phyloP scores from a whole-genome alignment of 2,888 invertebrate genomes.

The Leptopilina syphax region DNA sequence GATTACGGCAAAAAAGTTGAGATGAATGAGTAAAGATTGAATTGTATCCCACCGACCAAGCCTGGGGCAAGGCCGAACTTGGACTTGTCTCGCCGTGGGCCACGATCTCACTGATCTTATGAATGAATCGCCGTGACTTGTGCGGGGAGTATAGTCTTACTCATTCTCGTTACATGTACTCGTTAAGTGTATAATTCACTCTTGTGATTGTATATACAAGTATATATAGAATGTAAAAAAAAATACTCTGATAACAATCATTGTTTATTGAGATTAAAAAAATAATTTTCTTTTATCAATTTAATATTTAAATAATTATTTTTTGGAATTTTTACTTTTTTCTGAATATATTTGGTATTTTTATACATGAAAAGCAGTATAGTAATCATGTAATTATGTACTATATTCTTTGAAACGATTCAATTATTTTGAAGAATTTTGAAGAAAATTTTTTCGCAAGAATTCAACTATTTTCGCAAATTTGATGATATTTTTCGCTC shows the following conservation, averaged over 20 bases:
- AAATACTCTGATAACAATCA: background rate
- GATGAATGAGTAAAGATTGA: conserved; percentile 31
- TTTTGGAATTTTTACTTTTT: background rate
- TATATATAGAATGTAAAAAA: conserved; percentile 35
- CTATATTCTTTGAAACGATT: too few species aligned
- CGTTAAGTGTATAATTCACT: conserved; percentile 12
- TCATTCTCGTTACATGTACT: conserved; percentile 43
- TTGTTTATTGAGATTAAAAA: background rate
- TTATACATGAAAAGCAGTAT: too few species aligned
- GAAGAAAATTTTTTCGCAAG: too few species aligned
- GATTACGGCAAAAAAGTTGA: background rate
- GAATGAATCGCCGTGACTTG: conserved; percentile 69
- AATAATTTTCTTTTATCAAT: conserved; percentile 30
- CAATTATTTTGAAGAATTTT: too few species aligned
- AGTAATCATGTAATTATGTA: too few species aligned
- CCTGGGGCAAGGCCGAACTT: conserved; percentile 72
- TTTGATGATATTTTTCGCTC: too few species aligned
- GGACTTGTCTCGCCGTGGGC: conserved; percentile 71
- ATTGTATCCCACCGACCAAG: conserved; percentile 51
- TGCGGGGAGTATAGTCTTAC: conserved; percentile 45
- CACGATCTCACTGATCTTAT: conserved; percentile 64
- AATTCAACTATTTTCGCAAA: too few species aligned
- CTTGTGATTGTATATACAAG: background rate
- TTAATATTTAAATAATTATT: background rate
- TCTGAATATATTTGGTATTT: background rate